These are phyloP conservation scores for Mobula hypostoma DNA, from an alignment of 2,113 vertebrate genomes.

Conservation along the genomic window DNA sequence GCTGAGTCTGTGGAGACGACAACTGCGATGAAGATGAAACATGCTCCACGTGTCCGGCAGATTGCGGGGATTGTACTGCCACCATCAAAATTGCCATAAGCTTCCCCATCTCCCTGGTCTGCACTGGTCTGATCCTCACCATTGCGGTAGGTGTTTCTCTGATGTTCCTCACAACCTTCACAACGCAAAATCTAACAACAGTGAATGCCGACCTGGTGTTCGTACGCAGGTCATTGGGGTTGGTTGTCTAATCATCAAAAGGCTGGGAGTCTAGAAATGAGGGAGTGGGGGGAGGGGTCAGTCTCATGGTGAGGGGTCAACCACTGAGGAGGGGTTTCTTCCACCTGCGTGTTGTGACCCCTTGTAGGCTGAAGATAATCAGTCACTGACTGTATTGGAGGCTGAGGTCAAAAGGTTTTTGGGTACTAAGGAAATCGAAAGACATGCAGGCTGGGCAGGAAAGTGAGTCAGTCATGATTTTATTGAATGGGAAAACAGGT, in stretches of 20 bases:
- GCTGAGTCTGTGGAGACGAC: constrained; percentile 64
- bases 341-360: too few species aligned
- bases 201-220: too few species aligned
- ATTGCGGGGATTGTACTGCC: constrained; percentile 63
- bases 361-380: too few species aligned
- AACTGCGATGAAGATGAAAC: constrained; percentile 65
- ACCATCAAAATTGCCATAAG: constrained; percentile 54
- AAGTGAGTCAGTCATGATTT: too few species aligned
- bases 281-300: neutral
- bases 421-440: too few species aligned
- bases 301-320: neutral
- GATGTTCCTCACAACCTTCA: too few species aligned
- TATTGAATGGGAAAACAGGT: too few species aligned
- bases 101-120: constrained; percentile 63
- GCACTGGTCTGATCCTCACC: constrained; percentile 56
- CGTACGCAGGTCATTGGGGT: neutral
- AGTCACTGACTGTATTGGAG: too few species aligned
- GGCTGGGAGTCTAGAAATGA: neutral
- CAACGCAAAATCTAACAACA: neutral
- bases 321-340: too few species aligned
- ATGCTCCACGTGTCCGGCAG: constrained; percentile 65
- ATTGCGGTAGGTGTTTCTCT: constrained; percentile 53
- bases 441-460: too few species aligned
- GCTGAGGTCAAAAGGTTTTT: too few species aligned
- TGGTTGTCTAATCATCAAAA: too few species aligned